phyloP scores from a whole-genome alignment of 2,888 invertebrate species.

The Eupsilia transversa region DNA sequence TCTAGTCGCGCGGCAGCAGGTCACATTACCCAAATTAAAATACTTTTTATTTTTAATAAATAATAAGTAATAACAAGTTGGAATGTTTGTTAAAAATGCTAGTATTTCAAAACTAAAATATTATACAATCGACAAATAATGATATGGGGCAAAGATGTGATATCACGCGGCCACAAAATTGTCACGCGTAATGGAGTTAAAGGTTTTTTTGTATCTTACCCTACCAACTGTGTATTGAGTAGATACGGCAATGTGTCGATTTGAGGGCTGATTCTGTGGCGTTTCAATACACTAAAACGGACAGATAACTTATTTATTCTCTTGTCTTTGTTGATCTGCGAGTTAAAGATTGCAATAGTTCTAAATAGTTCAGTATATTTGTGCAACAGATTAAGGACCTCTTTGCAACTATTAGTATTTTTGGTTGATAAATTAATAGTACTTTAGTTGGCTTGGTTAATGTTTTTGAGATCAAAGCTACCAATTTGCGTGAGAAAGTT shows the following conservation, averaged over 20 bases:
- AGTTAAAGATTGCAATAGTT: background rate
- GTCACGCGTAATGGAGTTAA: background rate
- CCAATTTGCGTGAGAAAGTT: slow-evolving; percentile 51
- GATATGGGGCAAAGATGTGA: slow-evolving; percentile 1
- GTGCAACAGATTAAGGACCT: slow-evolving; percentile 8
- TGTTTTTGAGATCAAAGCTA: slow-evolving; percentile 67
- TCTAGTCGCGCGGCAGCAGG: slow-evolving; percentile 29
- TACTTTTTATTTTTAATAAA: slow-evolving; percentile 49
- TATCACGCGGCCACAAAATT: slow-evolving; percentile 11
- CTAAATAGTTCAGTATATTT: slow-evolving; percentile 12
- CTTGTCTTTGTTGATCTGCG: background rate
- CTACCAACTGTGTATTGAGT: slow-evolving; percentile 25
- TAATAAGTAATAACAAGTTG: slow-evolving; percentile 68
- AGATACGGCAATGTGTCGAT: background rate
- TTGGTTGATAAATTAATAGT: slow-evolving; percentile 7
- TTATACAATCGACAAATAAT: background rate
- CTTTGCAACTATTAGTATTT: background rate
- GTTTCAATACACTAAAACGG: background rate
- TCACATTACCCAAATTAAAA: slow-evolving; percentile 27
- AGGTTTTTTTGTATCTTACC: background rate
- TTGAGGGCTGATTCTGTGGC: slow-evolving; percentile 13
- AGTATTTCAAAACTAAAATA: slow-evolving; percentile 23
- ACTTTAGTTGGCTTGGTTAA: slow-evolving; percentile 18
- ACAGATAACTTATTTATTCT: background rate
- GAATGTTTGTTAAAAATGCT: slow-evolving; percentile 70